Evolutionary conservation across 2,113 vertebrate species (phyloP).

Genomic region (Hipposideros armiger): DNA sequence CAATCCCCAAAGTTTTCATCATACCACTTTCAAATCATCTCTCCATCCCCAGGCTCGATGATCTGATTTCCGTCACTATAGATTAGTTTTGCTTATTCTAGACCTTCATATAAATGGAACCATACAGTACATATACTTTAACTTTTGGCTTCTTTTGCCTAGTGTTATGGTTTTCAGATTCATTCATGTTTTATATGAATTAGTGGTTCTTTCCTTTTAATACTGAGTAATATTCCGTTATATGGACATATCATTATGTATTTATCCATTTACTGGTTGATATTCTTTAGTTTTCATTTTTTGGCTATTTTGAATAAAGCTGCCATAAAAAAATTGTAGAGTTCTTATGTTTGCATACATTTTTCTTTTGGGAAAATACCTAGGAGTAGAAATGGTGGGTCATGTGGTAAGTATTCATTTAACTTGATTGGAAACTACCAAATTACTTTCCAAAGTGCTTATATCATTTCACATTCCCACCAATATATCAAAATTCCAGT

Average conservation of each 20-base stretch:
- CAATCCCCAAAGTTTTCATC: not conserved
- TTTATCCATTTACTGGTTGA: not conserved
- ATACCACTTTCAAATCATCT: not conserved
- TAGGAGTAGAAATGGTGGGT: not conserved
- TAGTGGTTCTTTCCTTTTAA: not conserved
- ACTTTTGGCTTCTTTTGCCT: not conserved
- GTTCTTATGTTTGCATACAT: not conserved
- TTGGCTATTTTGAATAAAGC: not conserved
- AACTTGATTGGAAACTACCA: not conserved
- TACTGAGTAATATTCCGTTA: not conserved
- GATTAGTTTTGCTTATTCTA: not conserved
- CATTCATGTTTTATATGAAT: not conserved
- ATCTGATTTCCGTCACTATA: conserved; percentile 13
- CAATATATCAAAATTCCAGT: not conserved
- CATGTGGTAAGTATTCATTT: not conserved
- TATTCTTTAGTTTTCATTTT: not conserved
- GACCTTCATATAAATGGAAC: not conserved
- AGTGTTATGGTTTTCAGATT: not conserved
- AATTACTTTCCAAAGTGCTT: not conserved
- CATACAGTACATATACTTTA: not conserved
- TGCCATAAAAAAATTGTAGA: conserved; percentile 6
- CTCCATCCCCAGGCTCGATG: not conserved
- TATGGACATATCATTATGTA: not conserved
- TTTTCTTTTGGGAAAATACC: not conserved
- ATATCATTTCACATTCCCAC: not conserved